Evolutionary conservation across 1,140 invertebrate species (phyloP), one percentile per base, ranked within the genome.

Genomic region (Leptinotarsa lineolata): DNA sequence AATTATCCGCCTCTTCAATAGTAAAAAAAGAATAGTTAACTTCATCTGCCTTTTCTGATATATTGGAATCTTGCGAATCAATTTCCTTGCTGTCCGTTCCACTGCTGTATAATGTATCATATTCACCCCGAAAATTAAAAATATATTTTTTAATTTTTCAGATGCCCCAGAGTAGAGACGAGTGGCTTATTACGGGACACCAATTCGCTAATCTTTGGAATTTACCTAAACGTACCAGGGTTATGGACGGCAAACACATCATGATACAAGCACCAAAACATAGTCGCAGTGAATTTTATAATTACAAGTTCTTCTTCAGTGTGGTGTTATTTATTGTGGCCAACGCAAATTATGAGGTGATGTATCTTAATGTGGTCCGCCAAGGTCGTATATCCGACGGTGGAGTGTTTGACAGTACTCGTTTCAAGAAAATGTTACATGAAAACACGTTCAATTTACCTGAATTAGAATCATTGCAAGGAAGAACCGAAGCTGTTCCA

Each of bases 351-450:
- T 73, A 73, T 24, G 74, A 78, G 24, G 85, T 85, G 68, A 70
- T 81, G n/a, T 81, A 70, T 48, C 69, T 83, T 58, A 80, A 86
- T 78, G 76, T 85, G 39, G 83, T 83, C 5, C 73, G 69, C 61
- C 76, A 82, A 77, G 80, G 81, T 65, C 77, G 73, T n/a, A 73
- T 76, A 76, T 76, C 60, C 44, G 81, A 84, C 74, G 77, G 78
- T 21, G 79, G 75, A 30, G 75, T 78, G 21, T 73, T 69, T 20
- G 21, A 44, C 69, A 74, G 61, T 66, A 72, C 64, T 16, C 24
- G 13, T 30, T 69, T 83, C 54, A 58, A 48, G 46, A 69, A 69
- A 69, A 21, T 48, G 24, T 48, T 48, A 48, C n/a, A 8, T 21
- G 11, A 39, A 13, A 30, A 4, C 2, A 69, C n/a, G 46, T 3